Base-by-base conservation (phyloP, 1,140 invertebrate species). In the Eufriesea mexicana region DNA sequence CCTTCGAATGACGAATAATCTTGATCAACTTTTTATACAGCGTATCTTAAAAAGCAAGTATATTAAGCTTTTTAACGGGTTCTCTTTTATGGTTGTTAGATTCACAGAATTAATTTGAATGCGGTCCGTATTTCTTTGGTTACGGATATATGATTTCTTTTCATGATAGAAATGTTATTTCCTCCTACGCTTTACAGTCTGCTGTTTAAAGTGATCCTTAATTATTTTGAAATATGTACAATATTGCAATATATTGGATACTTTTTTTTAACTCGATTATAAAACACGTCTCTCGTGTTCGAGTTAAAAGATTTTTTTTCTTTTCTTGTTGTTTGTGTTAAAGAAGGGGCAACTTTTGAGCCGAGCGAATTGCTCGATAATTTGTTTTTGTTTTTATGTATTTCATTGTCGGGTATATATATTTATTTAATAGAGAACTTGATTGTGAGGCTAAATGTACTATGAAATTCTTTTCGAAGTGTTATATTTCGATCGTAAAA, bases 1-100 rank as follows among this genome's bases (percentile, higher is more conserved):
- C 91, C 92, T 71, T 86, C 92, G 79, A 92, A 90, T 66, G 92
- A 93, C 35, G 93, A 94, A 67, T 91, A 93, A 84, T 92, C 92
- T 57, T 94, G 93, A 93, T 87, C 76, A 49, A 57, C 28, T 62
- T 71, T 78, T 59, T 76, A 64, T 79, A 45, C 71, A 73, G 20
- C n/a, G 28, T 84, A 61, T 75, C 45, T 62, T 55, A 25, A 28
- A 47, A 49, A 42, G 2, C 23, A 23, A 74, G 55, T 68, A 62
- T 64, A n/a, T 70, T 45, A 82, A 84, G 77, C 47, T 68, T 64
- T 25, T 66, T 73, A 72, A 45, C 47, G 54, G 57, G n/a, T 72
- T 84, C 42, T 18, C 25, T 57, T 14, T 68, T 70, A 55, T n/a
- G 79, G n/a, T 47, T 78, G 64, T 59, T 74, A 28, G 28, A 35